Percentiles rank a stretch among this genome's conserved stretches.
Evolutionary conservation across 2,888 invertebrate species (phyloP).

Genomic region (Cephalotes varians): DNA sequence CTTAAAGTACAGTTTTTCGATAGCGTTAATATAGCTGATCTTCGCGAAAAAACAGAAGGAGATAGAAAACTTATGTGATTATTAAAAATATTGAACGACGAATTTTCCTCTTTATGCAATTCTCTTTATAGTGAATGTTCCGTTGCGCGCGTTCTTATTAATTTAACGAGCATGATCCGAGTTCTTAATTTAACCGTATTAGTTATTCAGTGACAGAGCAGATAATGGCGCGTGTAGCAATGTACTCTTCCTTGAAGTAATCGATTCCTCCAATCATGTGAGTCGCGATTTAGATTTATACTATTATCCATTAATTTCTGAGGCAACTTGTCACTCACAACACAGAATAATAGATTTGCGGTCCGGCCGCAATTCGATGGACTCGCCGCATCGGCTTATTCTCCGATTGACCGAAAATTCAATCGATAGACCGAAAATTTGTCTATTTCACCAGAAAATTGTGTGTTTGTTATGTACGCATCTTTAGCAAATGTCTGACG

Average conservation of each 20-base stretch:
- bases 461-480: slow-evolving; percentile 25
- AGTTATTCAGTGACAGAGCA: slow-evolving; percentile 1
- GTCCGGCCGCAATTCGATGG: background rate
- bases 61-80: background rate
- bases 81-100: slow-evolving; percentile 5
- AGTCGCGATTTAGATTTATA: slow-evolving; percentile 12
- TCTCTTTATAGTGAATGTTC: background rate
- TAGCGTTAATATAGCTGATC: slow-evolving; percentile 23
- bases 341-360: slow-evolving; percentile 24
- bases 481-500: slow-evolving; percentile 27
- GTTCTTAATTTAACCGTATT: slow-evolving; percentile 1
- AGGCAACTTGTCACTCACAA: slow-evolving; percentile 26
- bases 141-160: background rate
- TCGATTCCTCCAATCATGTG: slow-evolving; percentile 16
- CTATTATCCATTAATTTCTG: slow-evolving; percentile 36
- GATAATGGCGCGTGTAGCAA: background rate
- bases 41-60: background rate
- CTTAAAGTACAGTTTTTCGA: slow-evolving; percentile 30
- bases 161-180: background rate
- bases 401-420: background rate
- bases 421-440: slow-evolving; percentile 32
- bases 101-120: background rate
- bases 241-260: background rate
- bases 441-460: slow-evolving; percentile 23
- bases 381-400: slow-evolving; percentile 8